These are phyloP conservation scores for Toxostoma redivivum DNA, from an alignment of 2,113 vertebrate genomes.

Conservation along the genomic window DNA sequence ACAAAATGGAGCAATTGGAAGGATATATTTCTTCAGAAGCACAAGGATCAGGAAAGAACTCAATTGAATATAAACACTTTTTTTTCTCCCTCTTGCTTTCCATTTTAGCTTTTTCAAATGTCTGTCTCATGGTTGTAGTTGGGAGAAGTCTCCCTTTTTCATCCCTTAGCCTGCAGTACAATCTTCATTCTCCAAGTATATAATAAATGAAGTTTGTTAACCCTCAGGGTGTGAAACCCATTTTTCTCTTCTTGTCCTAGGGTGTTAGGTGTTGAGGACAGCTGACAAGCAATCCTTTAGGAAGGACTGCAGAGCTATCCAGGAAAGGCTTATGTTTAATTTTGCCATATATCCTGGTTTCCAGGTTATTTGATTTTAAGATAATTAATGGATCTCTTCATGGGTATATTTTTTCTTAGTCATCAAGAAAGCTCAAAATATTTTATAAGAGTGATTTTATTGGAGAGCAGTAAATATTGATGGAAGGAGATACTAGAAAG, in stretches of 20 bases:
- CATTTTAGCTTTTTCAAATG: neutral
- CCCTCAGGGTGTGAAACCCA: constrained; percentile 2
- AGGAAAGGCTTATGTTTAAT: constrained; percentile 20
- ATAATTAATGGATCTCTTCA: constrained; percentile 23
- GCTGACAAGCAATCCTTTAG: neutral
- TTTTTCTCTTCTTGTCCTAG: constrained; percentile 12
- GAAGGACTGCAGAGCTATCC: neutral
- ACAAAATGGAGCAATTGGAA: constrained; percentile 45
- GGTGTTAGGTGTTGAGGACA: neutral
- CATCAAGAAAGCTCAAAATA: constrained; percentile 41
- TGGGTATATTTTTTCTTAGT: constrained; percentile 16
- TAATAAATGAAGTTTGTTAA: constrained; percentile 47
- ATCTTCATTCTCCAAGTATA: neutral
- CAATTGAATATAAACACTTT: neutral
- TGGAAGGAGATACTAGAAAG: neutral
- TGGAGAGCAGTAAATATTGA: constrained; percentile 5
- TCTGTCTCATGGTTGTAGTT: neutral
- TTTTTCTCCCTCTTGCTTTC: neutral
- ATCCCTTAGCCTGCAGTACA: neutral
- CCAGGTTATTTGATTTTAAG: constrained; percentile 43
- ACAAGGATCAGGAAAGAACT: neutral
- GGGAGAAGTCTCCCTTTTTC: neutral
- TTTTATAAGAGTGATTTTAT: constrained; percentile 27
- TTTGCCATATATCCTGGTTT: neutral
- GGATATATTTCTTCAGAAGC: constrained; percentile 55